A percentile compares a stretch with the other conserved stretches of the same genome.
Evolutionary conservation across 2,797 vertebrate species (phyloP).

Genomic region (Poeciliopsis presidionis): DNA sequence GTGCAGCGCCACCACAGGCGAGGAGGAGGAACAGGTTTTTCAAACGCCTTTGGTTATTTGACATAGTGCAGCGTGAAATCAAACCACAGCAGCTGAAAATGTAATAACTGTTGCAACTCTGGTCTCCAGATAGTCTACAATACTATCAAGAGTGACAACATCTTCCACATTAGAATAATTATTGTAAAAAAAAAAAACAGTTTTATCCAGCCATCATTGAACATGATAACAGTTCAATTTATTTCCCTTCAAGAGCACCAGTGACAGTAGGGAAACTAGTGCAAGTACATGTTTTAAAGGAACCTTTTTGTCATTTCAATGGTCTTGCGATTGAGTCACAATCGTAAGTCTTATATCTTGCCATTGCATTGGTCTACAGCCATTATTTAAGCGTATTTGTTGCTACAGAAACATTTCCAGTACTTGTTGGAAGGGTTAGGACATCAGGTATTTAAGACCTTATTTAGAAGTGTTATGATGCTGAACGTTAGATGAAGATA

Average conservation of each 20-base stretch:
- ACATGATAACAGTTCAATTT: background rate
- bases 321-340: background rate
- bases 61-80: too few species aligned
- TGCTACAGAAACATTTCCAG: background rate
- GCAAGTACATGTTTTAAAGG: background rate
- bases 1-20: too few species aligned
- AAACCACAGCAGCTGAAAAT: too few species aligned
- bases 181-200: background rate
- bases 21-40: too few species aligned
- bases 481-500: conserved; percentile 24
- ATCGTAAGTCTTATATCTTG: background rate
- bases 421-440: background rate
- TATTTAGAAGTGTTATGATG: conserved; percentile 4
- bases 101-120: too few species aligned
- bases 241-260: background rate
- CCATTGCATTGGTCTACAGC: background rate
- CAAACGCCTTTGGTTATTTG: too few species aligned
- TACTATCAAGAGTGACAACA: background rate
- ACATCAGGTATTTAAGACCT: background rate
- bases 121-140: too few species aligned
- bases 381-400: background rate
- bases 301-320: background rate
- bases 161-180: background rate
- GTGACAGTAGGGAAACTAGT: background rate
- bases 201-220: background rate